Base-by-base conservation (phyloP, 2,888 invertebrate species). In the Mayetiola destructor region DNA sequence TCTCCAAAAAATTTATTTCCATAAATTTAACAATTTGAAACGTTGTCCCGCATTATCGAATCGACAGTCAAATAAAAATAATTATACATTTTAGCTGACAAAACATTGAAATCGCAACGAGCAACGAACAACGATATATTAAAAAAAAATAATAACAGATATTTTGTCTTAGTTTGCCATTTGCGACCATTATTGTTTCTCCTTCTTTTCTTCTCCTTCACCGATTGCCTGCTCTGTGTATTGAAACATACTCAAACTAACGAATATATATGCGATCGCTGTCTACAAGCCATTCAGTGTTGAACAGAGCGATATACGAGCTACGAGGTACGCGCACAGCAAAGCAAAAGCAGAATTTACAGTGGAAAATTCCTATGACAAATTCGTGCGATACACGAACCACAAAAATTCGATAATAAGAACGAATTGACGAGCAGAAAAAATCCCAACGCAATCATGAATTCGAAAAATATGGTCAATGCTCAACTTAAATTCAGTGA, bases 281-380 rank as follows among this genome's bases (percentile, higher is more conserved):
- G 32, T 12, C 5, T 48, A 42, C 23, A 27, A 23, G 23, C n/a
- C 27, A 27, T 27, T 27, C 2, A 32, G 53, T 29, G n/a, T 12
- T 23, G 20, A 5, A 40, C 20, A 40, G 3, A 40, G 3, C 16
- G 9, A 40, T n/a, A 20, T 4, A 23, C 20, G 18, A 42, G 20
- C 5, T 12, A 27, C 21, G 6, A n/a, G n/a, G n/a, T n/a, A 4
- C 42, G n/a, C 42, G 20, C 5, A 18, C 30, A 30, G 48, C 48
- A 48, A 4, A 48, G 48, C 48, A 16, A n/a, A 48, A 29, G 12
- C 12, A 32, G 30, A 53, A 32, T 16, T 53, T 32, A 32, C 30
- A 53, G 53, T 53, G 53, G 53, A 53, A 53, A 32, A 32, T 53
- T 53, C 53, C 53, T 53, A 53, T 53, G 53, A 53, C 30, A 30